A percentile compares a stretch with the other conserved stretches of the same genome.
Conservation (phyloP, 2,888 invertebrate genomes). For the Mythimna pallens region DNA sequence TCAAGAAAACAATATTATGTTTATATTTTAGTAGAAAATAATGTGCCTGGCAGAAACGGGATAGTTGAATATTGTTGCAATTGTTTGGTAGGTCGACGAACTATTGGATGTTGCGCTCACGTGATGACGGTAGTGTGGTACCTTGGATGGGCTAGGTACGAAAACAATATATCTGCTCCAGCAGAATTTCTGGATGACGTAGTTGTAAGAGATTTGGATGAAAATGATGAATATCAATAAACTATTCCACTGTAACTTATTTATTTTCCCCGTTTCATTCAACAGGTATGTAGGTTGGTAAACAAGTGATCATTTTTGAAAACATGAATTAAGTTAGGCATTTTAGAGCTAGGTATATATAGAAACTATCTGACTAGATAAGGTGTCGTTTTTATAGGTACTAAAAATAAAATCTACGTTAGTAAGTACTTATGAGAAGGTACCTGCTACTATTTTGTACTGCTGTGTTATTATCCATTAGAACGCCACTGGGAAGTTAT, state of each 20-base stretch:
- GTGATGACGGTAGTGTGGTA: constrained; percentile 15
- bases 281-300: constrained; percentile 1
- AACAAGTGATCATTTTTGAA: background rate
- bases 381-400: background rate
- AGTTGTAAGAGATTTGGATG: constrained; percentile 16
- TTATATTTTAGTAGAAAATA: constrained; percentile 10
- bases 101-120: constrained; percentile 13
- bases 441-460: constrained; percentile 5
- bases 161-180: constrained; percentile 10
- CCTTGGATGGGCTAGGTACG: constrained; percentile 13
- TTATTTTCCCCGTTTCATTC: constrained; percentile 8
- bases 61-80: constrained; percentile 15
- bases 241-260: constrained; percentile 12
- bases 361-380: background rate
- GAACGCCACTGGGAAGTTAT: background rate
- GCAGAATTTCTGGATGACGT: constrained; percentile 24
- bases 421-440: background rate
- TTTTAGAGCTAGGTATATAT: background rate
- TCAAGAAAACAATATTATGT: constrained; percentile 5
- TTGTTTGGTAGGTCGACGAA: constrained; percentile 13
- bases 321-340: constrained; percentile 3
- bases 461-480: constrained; percentile 3
- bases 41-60: constrained; percentile 2
- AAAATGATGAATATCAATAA: constrained; percentile 19
- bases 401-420: background rate